Base-by-base conservation (phyloP, 2,888 invertebrate species). In the Folsomia candida region DNA sequence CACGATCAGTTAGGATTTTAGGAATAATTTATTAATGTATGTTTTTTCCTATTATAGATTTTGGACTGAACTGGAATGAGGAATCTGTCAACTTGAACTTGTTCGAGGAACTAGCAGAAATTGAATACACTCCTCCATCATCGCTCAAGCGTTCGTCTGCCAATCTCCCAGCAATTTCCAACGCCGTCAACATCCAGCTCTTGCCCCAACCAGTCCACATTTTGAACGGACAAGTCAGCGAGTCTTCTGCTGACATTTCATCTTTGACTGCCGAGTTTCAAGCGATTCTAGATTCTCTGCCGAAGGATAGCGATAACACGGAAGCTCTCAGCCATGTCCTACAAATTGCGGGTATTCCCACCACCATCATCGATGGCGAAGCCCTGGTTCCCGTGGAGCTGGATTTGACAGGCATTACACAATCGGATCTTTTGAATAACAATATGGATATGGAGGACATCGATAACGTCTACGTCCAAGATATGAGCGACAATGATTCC, bases 81-180 rank as follows among this genome's bases (percentile, higher is more conserved):
- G 73, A 75, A 64, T 76, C 77, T n/a, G 69, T 75, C 9, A 75
- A 77, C 65, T 68, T 77, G 73, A 71, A 74, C 66, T 65, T 67
- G 22, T 77, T 77, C 47, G 75, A 75, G n/a, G 78, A 76, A 62
- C 75, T 78, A 11, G 65, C 67, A 6, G 75, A 74, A 51, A 29
- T 77, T 25, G 77, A 75, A 29, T 75, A 70, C 58, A 71, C 69
- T 67, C 71, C 72, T 28, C 71, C 73, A 37, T 26, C 66, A 14
- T 66, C 71, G 4, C 68, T 70, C 2, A 69, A 29, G 26, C 22
- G 59, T 28, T 22, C 47, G n/a, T 14, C 64, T 20, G 37, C 57
- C 24, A 62, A 51, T 27, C 68, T 65, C n/a, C 0, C 6, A 3
- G 4, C 25, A 24, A 29, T 27, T 24, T 54, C 24, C 27, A 9